Base-by-base conservation (phyloP, 2,888 invertebrate species). In the Scaeva pyrastri region DNA sequence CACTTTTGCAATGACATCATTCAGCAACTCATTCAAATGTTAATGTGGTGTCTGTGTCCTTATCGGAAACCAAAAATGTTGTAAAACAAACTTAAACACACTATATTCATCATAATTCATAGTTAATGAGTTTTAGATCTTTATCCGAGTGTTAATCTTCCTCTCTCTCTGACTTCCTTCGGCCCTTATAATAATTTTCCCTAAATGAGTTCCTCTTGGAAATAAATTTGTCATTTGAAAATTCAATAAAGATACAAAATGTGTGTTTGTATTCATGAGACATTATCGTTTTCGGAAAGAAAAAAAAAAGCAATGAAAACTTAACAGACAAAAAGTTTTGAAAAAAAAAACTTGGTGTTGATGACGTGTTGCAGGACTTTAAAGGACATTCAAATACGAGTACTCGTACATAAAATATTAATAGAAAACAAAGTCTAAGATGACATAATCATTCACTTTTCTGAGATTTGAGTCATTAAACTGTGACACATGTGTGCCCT, bases 391-490 rank as follows among this genome's bases (percentile, higher is more conserved):
- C 21, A 0, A 10, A 50, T 14, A 23, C 31, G 7, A n/a, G n/a
- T n/a, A n/a, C n/a, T n/a, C 31, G 31, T 31, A 11, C 3, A 10
- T n/a, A 6, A 6, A 23, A 50, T 21, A 41, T 39, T 60, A 21
- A 21, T 4, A 41, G 39, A 12, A 62, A n/a, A 26, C 16, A 21
- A 60, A 60, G 8, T 21, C 41, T 62, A 23, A 21, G 23, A 62
- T 62, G 60, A 62, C 41, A 16, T 62, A 23, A 60, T 62, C 21
- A 41, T 62, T 62, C 60, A 62, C 23, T 62, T 41, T 60, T 1
- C 41, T n/a, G 8, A 23, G 60, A 41, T 62, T 41, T 41, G 43
- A 19, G 43, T 41, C 60, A 60, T 39, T 41, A 14, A 4, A 60
- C 14, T 60, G 39, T 14, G 36, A 4, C 21, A 60, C 3, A 8